Evolutionary conservation across 2,888 invertebrate species (phyloP).

Genomic region (Polylopha cassiicola): DNA sequence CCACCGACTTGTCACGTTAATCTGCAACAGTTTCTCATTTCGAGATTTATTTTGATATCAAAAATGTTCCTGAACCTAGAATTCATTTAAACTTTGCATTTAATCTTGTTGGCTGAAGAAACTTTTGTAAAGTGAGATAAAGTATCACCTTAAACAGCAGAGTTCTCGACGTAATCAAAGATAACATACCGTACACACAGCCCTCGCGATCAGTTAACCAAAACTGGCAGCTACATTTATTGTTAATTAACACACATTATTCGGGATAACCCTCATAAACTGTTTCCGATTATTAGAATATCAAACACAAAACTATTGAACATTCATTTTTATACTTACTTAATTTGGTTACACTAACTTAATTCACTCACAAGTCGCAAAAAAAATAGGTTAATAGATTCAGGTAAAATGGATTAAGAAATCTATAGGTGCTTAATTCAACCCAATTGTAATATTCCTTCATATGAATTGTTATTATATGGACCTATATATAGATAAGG

Average conservation of each 20-base stretch:
- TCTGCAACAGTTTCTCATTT: conserved; percentile 35
- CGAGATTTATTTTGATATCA: conserved; percentile 44
- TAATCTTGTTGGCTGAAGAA: conserved; percentile 68
- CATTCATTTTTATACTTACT: neutral
- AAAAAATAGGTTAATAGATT: too few species aligned
- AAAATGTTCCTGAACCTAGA: conserved; percentile 57
- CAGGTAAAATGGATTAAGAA: too few species aligned
- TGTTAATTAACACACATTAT: neutral
- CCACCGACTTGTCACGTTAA: conserved; percentile 22
- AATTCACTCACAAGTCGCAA: too few species aligned
- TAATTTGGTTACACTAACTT: too few species aligned
- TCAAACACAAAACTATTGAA: neutral
- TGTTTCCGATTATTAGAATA: neutral
- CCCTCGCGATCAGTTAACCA: neutral
- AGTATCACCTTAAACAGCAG: conserved; percentile 64
- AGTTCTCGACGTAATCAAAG: conserved; percentile 51
- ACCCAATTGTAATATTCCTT: too few species aligned
- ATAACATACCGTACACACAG: conserved; percentile 40
- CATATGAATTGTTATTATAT: too few species aligned
- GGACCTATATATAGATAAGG: too few species aligned
- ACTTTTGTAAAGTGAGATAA: conserved; percentile 66
- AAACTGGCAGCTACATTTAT: neutral
- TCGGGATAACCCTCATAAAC: neutral
- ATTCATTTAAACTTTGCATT: conserved; percentile 74
- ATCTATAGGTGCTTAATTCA: too few species aligned